Percentiles rank a stretch among this genome's conserved stretches.
phyloP scores from a whole-genome alignment of 2,797 vertebrate genomes.

The Sylvia borin region DNA sequence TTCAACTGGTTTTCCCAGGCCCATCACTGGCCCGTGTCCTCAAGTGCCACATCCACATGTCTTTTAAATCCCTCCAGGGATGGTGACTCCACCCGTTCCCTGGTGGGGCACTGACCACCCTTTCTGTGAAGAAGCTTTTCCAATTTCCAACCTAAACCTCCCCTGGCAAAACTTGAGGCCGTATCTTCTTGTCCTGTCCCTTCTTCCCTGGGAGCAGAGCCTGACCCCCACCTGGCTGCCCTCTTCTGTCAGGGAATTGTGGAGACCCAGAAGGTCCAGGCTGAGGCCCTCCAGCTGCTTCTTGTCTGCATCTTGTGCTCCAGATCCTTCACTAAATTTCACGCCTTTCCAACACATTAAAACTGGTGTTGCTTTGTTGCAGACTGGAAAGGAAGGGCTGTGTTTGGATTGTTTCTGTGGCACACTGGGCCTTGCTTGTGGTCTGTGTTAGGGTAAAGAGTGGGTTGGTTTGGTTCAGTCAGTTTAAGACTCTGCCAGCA shows the following conservation, averaged over 20 bases:
- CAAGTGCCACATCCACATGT: not conserved
- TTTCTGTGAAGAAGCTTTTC: not conserved
- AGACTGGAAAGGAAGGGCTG: not conserved
- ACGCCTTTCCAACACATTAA: not conserved
- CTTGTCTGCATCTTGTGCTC: not conserved
- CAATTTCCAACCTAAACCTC: not conserved
- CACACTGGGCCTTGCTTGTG: not conserved
- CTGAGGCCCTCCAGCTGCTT: not conserved
- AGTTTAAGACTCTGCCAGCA: not conserved
- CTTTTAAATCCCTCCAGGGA: not conserved
- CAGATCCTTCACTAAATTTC: not conserved
- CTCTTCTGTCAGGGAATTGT: not conserved
- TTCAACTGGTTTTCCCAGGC: not conserved
- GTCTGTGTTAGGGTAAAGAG: not conserved
- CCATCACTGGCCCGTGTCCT: not conserved
- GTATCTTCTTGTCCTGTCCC: not conserved
- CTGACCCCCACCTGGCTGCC: accelerated
- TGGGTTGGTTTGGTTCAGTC: not conserved
- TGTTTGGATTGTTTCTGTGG: not conserved
- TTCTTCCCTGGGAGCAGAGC: not conserved
- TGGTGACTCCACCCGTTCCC: not conserved
- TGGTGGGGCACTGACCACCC: not conserved
- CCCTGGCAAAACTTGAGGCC: not conserved
- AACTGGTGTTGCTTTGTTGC: not conserved
- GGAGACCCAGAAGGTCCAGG: not conserved